These are phyloP conservation scores for Euplagia quadripunctaria DNA, from an alignment of 2,888 invertebrate species.

Conservation along the genomic window DNA sequence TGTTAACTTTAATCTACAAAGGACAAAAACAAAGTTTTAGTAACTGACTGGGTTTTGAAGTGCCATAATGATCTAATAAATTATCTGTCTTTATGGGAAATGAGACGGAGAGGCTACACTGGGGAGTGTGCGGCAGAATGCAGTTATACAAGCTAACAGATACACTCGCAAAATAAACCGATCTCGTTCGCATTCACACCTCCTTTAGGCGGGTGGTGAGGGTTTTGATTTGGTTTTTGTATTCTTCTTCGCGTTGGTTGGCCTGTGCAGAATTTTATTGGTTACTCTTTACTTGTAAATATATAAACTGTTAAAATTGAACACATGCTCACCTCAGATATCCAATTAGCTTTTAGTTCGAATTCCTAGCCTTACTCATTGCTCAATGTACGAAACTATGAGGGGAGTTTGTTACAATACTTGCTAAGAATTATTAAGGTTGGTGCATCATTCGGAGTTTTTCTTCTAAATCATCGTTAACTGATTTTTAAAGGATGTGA, in stretches of 20 bases:
- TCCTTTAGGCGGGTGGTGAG: slow-evolving; percentile 99
- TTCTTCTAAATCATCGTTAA: slow-evolving; percentile 9
- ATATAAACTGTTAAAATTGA: slow-evolving; percentile 9
- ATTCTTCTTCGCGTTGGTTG: slow-evolving; percentile 99
- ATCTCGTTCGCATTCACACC: slow-evolving; percentile 89
- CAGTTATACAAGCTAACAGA: slow-evolving; percentile 81
- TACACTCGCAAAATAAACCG: slow-evolving; percentile 74
- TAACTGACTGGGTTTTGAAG: background rate
- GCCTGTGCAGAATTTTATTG: slow-evolving; percentile 89
- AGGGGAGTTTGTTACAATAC: slow-evolving; percentile 30
- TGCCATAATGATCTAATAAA: background rate
- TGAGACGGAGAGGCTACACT: slow-evolving; percentile 62
- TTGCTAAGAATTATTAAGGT: slow-evolving; percentile 58
- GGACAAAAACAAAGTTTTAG: background rate
- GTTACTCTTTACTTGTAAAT: slow-evolving; percentile 55
- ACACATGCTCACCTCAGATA: slow-evolving; percentile 34
- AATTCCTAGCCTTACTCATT: background rate
- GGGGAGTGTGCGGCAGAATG: slow-evolving; percentile 73
- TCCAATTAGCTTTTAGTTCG: slow-evolving; percentile 44
- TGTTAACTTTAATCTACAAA: too few relatives aligned
- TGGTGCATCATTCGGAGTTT: slow-evolving; percentile 77
- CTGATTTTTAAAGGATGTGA: slow-evolving; percentile 5
- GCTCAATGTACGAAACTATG: slow-evolving; percentile 34
- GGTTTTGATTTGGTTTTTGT: slow-evolving; percentile 99
- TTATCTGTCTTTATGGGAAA: slow-evolving; percentile 54